A percentile compares a stretch with the other conserved stretches of the same genome.
phyloP scores from a whole-genome alignment of 1,140 invertebrate genomes.

The Ctenoplectra terminalis region DNA sequence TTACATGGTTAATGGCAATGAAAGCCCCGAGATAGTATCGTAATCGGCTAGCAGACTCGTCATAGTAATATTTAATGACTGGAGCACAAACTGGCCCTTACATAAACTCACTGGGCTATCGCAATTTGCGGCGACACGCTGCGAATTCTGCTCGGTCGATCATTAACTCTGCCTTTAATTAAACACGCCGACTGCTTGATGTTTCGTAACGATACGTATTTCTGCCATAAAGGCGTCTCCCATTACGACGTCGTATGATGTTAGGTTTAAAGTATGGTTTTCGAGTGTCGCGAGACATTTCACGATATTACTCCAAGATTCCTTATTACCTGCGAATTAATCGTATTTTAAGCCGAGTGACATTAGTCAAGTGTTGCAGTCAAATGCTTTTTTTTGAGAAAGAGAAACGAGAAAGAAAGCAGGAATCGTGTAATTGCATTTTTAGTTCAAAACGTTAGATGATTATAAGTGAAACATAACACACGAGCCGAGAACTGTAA shows the following conservation, averaged over 20 bases:
- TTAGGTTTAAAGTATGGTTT: background rate
- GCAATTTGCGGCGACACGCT: slow-evolving; percentile 54
- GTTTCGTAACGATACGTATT: slow-evolving; percentile 22
- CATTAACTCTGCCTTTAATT: slow-evolving; percentile 61
- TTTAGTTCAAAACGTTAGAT: background rate
- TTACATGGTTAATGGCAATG: background rate
- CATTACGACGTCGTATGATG: background rate
- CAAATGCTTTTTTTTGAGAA: too few species aligned
- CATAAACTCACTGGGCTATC: slow-evolving; percentile 17
- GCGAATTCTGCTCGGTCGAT: slow-evolving; percentile 44
- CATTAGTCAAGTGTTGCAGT: too few species aligned
- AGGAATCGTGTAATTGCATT: background rate
- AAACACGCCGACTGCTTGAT: slow-evolving; percentile 40
- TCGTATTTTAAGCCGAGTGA: background rate
- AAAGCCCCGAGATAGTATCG: background rate
- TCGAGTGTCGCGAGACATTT: background rate
- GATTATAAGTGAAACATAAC: slow-evolving; percentile 13
- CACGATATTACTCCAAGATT: too few species aligned
- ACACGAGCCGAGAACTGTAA: background rate
- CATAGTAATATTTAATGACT: slow-evolving; percentile 44
- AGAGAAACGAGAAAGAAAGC: background rate
- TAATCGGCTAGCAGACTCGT: background rate
- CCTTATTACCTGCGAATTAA: background rate
- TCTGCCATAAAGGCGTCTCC: background rate
- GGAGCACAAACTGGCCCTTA: slow-evolving; percentile 23